phyloP scores from a whole-genome alignment of 2,888 invertebrate genomes.

The Selenia dentaria region DNA sequence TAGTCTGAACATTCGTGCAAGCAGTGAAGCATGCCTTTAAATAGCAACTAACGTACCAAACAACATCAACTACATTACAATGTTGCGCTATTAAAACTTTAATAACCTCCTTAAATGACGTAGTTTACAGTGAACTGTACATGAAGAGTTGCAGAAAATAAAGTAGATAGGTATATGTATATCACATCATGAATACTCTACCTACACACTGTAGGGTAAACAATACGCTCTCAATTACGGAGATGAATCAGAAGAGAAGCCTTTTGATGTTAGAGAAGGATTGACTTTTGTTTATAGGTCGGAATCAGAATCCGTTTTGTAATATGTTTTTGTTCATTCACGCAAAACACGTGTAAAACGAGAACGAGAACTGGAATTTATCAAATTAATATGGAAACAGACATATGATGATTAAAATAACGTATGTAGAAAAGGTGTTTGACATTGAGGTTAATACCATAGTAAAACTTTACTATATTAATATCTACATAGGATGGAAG shows the following conservation, averaged over 20 bases:
- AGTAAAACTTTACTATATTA: too few relatives aligned
- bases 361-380: too few relatives aligned
- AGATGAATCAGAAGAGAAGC: constrained; percentile 30
- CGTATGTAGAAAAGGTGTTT: too few relatives aligned
- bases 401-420: too few relatives aligned
- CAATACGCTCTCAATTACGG: constrained; percentile 35
- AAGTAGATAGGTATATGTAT: constrained; percentile 16
- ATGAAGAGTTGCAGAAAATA: constrained; percentile 27
- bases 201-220: constrained; percentile 29
- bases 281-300: constrained; percentile 32
- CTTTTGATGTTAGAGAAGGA: constrained; percentile 33
- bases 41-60: constrained; percentile 30
- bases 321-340: constrained; percentile 9
- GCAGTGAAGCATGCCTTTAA: constrained; percentile 30
- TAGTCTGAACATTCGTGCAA: constrained; percentile 34
- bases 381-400: too few relatives aligned
- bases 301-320: constrained; percentile 7
- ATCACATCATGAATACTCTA: constrained; percentile 27
- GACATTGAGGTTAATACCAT: constrained; percentile 20
- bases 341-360: constrained; percentile 3
- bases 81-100: constrained; percentile 17
- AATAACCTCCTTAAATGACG: constrained; percentile 23
- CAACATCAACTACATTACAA: constrained; percentile 32
- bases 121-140: constrained; percentile 28
- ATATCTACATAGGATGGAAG: constrained; percentile 36